A percentile compares a stretch with the other conserved stretches of the same genome.
Evolutionary conservation across 2,888 invertebrate species (phyloP).

Genomic region (Diaperis boleti): DNA sequence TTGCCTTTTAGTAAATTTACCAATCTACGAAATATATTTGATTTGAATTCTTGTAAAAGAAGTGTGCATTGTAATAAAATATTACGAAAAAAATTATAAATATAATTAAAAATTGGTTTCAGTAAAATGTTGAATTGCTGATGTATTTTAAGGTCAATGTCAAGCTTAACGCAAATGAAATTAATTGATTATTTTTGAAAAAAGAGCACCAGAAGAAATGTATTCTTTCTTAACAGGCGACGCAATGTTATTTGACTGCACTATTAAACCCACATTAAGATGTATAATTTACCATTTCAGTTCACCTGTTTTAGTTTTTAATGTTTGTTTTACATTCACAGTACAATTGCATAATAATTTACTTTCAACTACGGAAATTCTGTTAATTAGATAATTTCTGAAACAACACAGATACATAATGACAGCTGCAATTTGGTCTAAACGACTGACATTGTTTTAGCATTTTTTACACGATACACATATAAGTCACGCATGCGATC

Average conservation of each 20-base stretch:
- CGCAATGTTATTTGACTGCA: constrained; percentile 5
- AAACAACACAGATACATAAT: constrained; percentile 40
- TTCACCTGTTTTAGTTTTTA: constrained; percentile 28
- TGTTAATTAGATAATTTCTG: constrained; percentile 45
- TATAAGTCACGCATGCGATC: constrained; percentile 36
- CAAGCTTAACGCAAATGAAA: too few species aligned
- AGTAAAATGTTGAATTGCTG: too few species aligned
- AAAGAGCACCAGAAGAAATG: too few species aligned
- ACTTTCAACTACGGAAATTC: constrained; percentile 51
- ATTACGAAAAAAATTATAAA: too few species aligned
- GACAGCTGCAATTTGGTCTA: constrained; percentile 14
- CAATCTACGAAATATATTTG: too few species aligned
- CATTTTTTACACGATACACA: constrained; percentile 36
- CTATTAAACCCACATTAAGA: constrained; percentile 5
- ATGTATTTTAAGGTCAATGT: too few species aligned
- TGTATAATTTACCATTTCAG: constrained; percentile 21
- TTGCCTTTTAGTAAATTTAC: too few species aligned
- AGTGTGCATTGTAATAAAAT: too few species aligned
- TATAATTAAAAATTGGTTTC: too few species aligned
- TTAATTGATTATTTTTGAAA: too few species aligned
- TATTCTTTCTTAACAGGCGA: background rate
- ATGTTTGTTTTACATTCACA: constrained; percentile 45
- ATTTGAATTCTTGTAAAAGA: too few species aligned
- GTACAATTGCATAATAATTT: constrained; percentile 46
- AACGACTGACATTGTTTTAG: constrained; percentile 12